These are phyloP conservation scores for Halichoerus grypus DNA, from an alignment of 2,113 vertebrate species.

Conservation along the genomic window DNA sequence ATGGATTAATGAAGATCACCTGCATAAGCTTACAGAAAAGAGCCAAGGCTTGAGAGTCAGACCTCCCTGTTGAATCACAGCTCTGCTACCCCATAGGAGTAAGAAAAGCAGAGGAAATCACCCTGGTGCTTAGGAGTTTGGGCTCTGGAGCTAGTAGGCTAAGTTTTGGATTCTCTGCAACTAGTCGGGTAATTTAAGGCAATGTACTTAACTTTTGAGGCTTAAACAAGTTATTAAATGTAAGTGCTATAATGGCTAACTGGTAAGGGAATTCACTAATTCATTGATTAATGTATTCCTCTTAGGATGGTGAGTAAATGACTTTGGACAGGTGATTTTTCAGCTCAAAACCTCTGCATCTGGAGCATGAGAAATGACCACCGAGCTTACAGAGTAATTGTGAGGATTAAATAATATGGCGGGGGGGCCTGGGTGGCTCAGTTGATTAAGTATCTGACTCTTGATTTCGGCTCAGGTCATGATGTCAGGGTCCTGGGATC, in stretches of 20 bases:
- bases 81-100: rapidly evolving
- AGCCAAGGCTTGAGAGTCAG: not conserved
- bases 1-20: not conserved
- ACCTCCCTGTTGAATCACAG: not conserved
- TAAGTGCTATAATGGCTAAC: not conserved
- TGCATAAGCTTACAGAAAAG: not conserved
- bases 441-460: not conserved
- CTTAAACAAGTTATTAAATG: not conserved
- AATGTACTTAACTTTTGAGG: not conserved
- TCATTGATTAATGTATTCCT: not conserved
- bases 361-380: not conserved
- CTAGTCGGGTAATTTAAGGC: not conserved
- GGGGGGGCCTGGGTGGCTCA: not conserved
- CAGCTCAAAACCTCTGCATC: not conserved
- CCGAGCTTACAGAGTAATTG: not conserved
- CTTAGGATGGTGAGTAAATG: not conserved
- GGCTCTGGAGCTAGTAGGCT: not conserved
- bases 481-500: not conserved
- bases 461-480: not conserved
- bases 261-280: not conserved
- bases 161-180: not conserved
- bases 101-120: not conserved
- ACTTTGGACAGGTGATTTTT: not conserved
- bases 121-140: not conserved
- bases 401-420: not conserved